Percentiles rank a stretch among this genome's conserved stretches.
Evolutionary conservation across 2,888 invertebrate species (phyloP).

Genomic region (Capitulum mitella): DNA sequence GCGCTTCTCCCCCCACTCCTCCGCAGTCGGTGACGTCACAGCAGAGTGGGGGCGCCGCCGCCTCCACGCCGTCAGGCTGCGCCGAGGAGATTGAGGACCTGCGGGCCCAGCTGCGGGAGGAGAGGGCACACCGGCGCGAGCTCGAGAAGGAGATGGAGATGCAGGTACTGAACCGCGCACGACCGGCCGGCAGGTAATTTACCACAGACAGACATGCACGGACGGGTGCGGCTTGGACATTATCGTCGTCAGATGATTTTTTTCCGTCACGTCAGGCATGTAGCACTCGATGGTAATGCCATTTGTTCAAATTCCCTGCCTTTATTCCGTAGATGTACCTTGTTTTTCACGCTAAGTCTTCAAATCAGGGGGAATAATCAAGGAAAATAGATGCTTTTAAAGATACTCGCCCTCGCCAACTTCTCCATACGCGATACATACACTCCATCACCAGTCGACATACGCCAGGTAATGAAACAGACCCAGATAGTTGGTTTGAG

Average conservation of each 20-base stretch:
- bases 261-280: background rate
- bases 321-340: too few species aligned
- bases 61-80: slow-evolving; percentile 33
- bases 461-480: too few species aligned
- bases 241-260: background rate
- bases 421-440: too few species aligned
- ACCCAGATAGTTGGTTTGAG: too few species aligned
- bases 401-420: too few species aligned
- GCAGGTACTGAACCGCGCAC: too few species aligned
- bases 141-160: slow-evolving; percentile 81
- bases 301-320: too few species aligned
- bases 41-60: background rate
- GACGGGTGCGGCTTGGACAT: background rate
- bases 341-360: too few species aligned
- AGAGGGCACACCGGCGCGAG: slow-evolving; percentile 42
- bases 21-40: slow-evolving; percentile 7
- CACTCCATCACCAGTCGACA: too few species aligned
- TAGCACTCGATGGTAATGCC: too few species aligned
- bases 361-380: too few species aligned
- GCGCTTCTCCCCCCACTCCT: background rate
- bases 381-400: too few species aligned
- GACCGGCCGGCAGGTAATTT: slow-evolving; percentile 63
- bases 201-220: background rate
- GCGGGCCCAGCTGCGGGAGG: slow-evolving; percentile 60
- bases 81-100: slow-evolving; percentile 47